Evolutionary conservation across 2,113 vertebrate genomes (phyloP), one percentile per base, ranked within the genome.

Genomic region (Centropus unirufus): DNA sequence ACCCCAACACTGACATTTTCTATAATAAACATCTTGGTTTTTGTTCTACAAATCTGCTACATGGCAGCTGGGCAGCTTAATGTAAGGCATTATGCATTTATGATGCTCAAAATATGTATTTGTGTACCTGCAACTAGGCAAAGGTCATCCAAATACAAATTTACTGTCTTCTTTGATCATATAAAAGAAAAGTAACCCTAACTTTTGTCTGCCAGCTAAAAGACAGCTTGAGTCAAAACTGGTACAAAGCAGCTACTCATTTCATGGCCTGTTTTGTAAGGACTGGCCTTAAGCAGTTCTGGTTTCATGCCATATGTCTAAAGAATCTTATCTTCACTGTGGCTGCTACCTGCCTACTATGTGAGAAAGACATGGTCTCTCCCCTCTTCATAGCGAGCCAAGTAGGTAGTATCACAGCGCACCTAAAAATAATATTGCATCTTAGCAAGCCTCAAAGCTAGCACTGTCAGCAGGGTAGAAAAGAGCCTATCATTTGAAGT

Each of bases 111-210:
- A 66, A 52, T 24, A 68, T 24, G 52, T 46, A 30, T 55, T n/a
- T 75, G 52, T 49, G 36, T 81, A 81, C 68, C 61, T 81, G 68
- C 30, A 73, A 83, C 76, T 16, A 55, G 12, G 42, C 54, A 93
- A 89, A 90, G 73, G 73, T 83, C 86, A 94, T 66, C 68, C 52
- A 67, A 80, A 81, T 21, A 96, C 5, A 81, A 90, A 89, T 51
- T 32, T 79, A 51, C 16, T 81, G 74, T 58, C 63, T 58, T 79
- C 54, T 92, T 73, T 74, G 42, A 95, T 87, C 68, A 57, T 5
- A 64, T 24, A 75, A 83, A 52, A 80, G 84, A 79, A 62, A 63
- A 34, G 22, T 54, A 80, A 88, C 47, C 63, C 18, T 5, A 57
- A 29, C n/a, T 39, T 68, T 64, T 68, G 55, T 59, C 82, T 86